phyloP scores from a whole-genome alignment of 2,797 vertebrate genomes.

The Alouatta caraya region DNA sequence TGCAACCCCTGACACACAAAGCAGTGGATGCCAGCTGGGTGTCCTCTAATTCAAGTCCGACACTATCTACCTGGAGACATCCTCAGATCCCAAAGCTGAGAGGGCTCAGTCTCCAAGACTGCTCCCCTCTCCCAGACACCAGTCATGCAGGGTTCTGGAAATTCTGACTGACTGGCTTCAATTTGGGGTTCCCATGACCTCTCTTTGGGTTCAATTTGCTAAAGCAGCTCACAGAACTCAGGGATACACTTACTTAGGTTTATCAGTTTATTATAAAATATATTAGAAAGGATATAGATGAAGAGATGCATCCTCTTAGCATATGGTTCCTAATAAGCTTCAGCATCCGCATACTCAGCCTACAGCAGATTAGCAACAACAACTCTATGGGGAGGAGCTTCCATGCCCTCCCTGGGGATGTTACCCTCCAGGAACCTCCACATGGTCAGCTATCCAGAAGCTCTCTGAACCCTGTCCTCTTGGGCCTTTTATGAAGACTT shows the following conservation, averaged over 20 bases:
- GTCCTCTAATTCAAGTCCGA: neutral
- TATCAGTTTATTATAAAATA: neutral
- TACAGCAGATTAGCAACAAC: too few relatives aligned
- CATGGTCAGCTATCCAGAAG: neutral
- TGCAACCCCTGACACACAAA: neutral
- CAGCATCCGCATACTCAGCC: too few relatives aligned
- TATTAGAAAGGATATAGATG: neutral
- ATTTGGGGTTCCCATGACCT: neutral
- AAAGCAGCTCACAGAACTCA: neutral
- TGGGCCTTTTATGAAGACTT: neutral
- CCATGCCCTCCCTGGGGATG: neutral
- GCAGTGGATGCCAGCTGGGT: neutral
- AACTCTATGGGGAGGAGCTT: neutral
- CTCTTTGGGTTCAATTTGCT: neutral
- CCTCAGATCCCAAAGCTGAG: neutral
- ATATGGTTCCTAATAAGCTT: too few relatives aligned
- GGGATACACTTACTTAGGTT: neutral
- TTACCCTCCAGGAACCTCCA: neutral
- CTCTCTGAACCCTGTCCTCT: neutral
- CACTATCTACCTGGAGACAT: neutral
- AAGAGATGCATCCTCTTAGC: neutral
- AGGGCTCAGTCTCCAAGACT: neutral
- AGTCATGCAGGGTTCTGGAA: neutral
- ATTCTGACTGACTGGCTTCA: neutral
- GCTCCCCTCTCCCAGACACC: neutral